A percentile compares a stretch with the other conserved stretches of the same genome.
phyloP scores from a whole-genome alignment of 2,797 vertebrate species.

The Sorex maritimensis region DNA sequence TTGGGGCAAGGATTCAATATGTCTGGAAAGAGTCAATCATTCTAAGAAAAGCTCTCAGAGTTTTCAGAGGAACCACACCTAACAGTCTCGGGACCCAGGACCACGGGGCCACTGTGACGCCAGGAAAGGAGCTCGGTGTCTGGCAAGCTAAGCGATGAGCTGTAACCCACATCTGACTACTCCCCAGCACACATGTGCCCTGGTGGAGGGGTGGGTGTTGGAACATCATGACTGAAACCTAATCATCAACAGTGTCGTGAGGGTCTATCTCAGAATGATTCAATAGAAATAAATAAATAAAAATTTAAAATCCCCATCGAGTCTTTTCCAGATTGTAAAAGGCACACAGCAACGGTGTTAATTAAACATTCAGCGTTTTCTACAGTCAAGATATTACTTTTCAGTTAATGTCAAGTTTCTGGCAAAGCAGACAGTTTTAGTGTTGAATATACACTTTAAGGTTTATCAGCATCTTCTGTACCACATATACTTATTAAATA shows the following conservation, averaged over 20 bases:
- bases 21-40: constrained; percentile 43
- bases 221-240: too few species aligned
- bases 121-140: too few species aligned
- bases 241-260: too few species aligned
- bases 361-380: constrained; percentile 41
- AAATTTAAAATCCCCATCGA: neutral
- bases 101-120: too few species aligned
- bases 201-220: too few species aligned
- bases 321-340: constrained; percentile 52
- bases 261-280: too few species aligned
- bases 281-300: too few species aligned
- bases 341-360: constrained; percentile 46
- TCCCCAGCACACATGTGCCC: too few species aligned
- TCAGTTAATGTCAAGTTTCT: constrained; percentile 48
- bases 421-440: constrained; percentile 45
- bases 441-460: constrained; percentile 47
- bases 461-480: constrained; percentile 21
- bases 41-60: constrained; percentile 36
- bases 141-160: too few species aligned
- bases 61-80: neutral
- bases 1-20: neutral
- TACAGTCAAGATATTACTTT: constrained; percentile 41
- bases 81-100: too few species aligned
- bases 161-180: too few species aligned
- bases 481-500: constrained; percentile 66